phyloP scores from a whole-genome alignment of 35 echinoderm and acorn worm species.

The Anneissia japonica region DNA sequence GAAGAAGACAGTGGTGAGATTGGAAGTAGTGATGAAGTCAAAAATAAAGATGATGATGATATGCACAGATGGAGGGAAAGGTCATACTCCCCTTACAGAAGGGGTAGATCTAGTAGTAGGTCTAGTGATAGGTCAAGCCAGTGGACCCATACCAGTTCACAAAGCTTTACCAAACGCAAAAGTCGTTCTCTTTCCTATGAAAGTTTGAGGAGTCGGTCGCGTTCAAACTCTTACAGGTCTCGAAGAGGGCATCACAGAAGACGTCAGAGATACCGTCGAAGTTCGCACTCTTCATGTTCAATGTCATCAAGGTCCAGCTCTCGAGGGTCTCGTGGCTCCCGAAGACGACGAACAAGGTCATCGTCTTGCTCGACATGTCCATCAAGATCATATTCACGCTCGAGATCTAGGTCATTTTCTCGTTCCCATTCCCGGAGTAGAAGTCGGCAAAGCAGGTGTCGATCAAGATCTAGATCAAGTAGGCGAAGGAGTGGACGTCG shows the following conservation, averaged over 20 bases:
- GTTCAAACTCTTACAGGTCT: neutral
- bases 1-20: neutral
- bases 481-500: neutral
- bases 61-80: neutral
- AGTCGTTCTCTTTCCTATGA: neutral
- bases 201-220: neutral
- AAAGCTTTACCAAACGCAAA: neutral
- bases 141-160: neutral
- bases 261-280: neutral
- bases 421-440: neutral
- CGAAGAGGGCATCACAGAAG: neutral
- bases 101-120: no score
- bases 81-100: neutral
- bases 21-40: neutral
- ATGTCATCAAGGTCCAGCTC: neutral
- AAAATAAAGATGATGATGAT: neutral
- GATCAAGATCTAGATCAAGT: conserved; percentile 25
- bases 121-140: no score
- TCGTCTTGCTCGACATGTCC: conserved; percentile 14
- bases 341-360: conserved; percentile 11
- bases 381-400: conserved; percentile 31
- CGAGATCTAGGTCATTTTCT: conserved; percentile 13
- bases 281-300: conserved; percentile 18
- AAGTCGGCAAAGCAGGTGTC: neutral
- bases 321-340: neutral